Percentiles rank a stretch among this genome's conserved stretches.
These are phyloP conservation scores for Andrena hattorfiana DNA, from an alignment of 2,888 invertebrate genomes.

Conservation along the genomic window DNA sequence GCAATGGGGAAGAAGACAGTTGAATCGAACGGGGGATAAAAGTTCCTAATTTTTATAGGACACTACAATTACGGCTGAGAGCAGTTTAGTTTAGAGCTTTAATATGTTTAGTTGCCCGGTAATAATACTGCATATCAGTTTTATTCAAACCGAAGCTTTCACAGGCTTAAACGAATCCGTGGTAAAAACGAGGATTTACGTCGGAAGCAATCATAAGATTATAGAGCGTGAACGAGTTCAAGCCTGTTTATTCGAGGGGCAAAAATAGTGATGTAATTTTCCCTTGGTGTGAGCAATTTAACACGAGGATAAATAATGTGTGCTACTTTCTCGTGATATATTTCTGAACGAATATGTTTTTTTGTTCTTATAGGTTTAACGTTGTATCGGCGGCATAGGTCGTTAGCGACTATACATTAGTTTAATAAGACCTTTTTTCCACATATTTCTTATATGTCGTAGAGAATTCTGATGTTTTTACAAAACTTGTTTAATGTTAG, in stretches of 20 bases:
- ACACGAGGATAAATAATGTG: no score
- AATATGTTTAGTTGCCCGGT: background rate
- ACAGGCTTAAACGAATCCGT: slow-evolving; percentile 42
- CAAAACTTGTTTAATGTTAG: no score
- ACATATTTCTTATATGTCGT: no score
- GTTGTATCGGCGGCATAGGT: no score
- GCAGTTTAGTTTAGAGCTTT: no score
- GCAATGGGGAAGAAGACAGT: background rate
- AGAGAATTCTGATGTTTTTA: no score
- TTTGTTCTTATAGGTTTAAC: no score
- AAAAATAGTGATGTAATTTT: background rate
- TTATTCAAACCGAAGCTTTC: slow-evolving; percentile 44
- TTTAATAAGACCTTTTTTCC: no score
- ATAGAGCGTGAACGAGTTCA: slow-evolving; percentile 25
- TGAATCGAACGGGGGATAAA: background rate
- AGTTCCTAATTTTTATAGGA: slow-evolving; percentile 25
- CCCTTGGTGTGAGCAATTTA: background rate
- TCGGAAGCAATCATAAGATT: slow-evolving; percentile 38
- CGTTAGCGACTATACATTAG: no score
- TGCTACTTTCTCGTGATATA: no score
- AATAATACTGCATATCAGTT: slow-evolving; percentile 20
- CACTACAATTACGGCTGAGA: slow-evolving; percentile 1
- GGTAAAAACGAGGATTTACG: slow-evolving; percentile 48
- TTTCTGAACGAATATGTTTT: no score
- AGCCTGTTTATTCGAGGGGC: slow-evolving; percentile 31